phyloP scores from a whole-genome alignment of 2,113 vertebrate genomes.

The Oenanthe oenanthe region DNA sequence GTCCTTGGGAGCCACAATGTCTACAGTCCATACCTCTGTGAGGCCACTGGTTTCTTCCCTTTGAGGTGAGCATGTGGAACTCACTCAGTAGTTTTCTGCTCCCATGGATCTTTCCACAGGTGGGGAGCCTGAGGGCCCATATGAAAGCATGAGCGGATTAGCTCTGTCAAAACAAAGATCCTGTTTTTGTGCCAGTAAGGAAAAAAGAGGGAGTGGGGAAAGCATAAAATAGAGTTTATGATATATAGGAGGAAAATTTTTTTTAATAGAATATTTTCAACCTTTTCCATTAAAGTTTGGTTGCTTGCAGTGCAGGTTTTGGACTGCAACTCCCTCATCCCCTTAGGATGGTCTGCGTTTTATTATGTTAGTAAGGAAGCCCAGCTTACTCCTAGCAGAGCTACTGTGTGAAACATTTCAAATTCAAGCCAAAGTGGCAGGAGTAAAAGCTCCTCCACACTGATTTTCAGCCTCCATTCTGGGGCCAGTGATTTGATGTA shows the following conservation, averaged over 20 bases:
- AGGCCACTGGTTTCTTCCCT: neutral
- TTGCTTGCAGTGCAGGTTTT: slow-evolving; percentile 45
- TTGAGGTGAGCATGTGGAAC: neutral
- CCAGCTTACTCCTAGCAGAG: slow-evolving; percentile 2
- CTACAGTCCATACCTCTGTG: neutral
- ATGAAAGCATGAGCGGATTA: slow-evolving; percentile 27
- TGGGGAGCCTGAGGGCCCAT: slow-evolving; percentile 20
- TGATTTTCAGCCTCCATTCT: slow-evolving; percentile 14
- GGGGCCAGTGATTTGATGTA: neutral
- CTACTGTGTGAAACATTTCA: slow-evolving; percentile 22
- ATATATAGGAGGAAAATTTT: slow-evolving; percentile 20
- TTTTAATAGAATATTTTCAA: slow-evolving; percentile 54
- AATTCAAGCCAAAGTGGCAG: neutral
- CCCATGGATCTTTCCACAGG: slow-evolving; percentile 27
- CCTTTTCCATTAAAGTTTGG: slow-evolving; percentile 62
- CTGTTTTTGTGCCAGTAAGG: slow-evolving; percentile 30
- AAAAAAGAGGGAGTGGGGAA: slow-evolving; percentile 1
- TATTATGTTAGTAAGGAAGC: slow-evolving; percentile 56
- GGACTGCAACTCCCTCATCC: slow-evolving; percentile 56
- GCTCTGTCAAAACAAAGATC: slow-evolving; percentile 53
- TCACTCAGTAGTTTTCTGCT: neutral
- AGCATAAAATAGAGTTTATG: neutral
- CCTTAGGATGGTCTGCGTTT: slow-evolving; percentile 50
- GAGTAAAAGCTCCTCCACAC: neutral
- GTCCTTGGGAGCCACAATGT: neutral